Base-by-base conservation (phyloP, 1,140 invertebrate species). In the Dreissena polymorpha region DNA sequence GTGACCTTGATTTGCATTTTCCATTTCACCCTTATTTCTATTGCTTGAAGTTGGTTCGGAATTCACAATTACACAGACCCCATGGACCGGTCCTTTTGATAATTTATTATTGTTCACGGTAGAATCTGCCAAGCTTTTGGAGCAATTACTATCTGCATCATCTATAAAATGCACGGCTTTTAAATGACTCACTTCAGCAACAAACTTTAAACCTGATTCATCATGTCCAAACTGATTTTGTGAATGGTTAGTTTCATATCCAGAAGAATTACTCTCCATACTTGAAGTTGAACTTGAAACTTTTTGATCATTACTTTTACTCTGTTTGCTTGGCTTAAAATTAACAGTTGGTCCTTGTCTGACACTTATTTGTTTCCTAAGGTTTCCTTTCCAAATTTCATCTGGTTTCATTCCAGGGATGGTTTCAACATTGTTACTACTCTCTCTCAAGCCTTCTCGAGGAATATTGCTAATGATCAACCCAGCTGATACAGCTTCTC, bases 401-500 rank as follows among this genome's bases (percentile, higher is more conserved):
- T 71, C 50, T 67, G 70, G 70, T 72, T 82, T 82, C 12, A 16
- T 57, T 50, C 65, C 72, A 63, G 60, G 27, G 29, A 83, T 29
- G 25, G 67, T 71, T 70, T 70, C 39, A 18, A 83, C 72, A 63
- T 83, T 83, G 49, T 86, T 81, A 53, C 85, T 78, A 78, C 87
- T 88, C 72, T 90, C 89, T 57, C 85, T 67, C 7, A 91, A 69
- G 23, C 91, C 90, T 75, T 90, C 90, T 65, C 90, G 84, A 21
- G 91, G 83, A 72, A 87, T 90, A n/a, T 86, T 91, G 68, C 90
- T 91, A 12, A 91, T 77, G 75, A 91, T 90, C 13, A 96, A 95
- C 16, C 97, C 97, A 27, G 94, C 94, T 16, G 95, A 95, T 67
- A 98, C 96, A 10, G 97, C 96, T 93, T 98, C 96, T 69, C 97